Conservation (phyloP, 2,797 vertebrate genomes). For the Austrolebias charrua region DNA sequence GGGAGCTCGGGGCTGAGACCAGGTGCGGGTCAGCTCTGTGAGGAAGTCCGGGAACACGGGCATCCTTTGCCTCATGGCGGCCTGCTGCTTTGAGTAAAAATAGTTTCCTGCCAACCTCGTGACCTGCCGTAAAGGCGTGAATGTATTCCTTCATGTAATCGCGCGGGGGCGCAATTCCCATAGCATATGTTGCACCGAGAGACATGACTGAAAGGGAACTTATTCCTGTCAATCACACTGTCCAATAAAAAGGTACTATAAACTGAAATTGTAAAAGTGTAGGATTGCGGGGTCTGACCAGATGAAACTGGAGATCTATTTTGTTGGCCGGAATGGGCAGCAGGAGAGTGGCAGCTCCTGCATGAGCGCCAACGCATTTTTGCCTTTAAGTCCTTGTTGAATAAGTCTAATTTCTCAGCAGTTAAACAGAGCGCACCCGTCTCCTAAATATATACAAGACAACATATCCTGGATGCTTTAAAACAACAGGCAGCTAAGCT, state of each 20-base stretch:
- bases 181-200: too few relatives aligned
- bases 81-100: too few relatives aligned
- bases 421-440: background rate
- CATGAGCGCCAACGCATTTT: background rate
- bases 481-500: conserved; percentile 1
- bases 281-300: background rate
- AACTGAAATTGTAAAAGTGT: background rate
- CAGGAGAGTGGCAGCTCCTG: background rate
- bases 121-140: too few relatives aligned
- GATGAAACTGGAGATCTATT: background rate
- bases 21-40: too few relatives aligned
- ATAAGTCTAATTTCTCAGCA: conserved; percentile 4
- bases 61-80: too few relatives aligned
- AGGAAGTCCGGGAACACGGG: too few relatives aligned
- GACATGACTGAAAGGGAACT: too few relatives aligned
- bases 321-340: background rate
- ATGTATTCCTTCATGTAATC: too few relatives aligned
- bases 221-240: background rate
- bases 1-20: too few relatives aligned
- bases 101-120: too few relatives aligned
- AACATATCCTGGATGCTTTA: background rate
- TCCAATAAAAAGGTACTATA: background rate
- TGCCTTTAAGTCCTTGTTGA: conserved; percentile 3
- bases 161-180: too few relatives aligned
- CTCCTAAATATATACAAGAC: conserved; percentile 6